Conservation (phyloP, 1,140 invertebrate genomes). For the Drosophila jambulina region DNA sequence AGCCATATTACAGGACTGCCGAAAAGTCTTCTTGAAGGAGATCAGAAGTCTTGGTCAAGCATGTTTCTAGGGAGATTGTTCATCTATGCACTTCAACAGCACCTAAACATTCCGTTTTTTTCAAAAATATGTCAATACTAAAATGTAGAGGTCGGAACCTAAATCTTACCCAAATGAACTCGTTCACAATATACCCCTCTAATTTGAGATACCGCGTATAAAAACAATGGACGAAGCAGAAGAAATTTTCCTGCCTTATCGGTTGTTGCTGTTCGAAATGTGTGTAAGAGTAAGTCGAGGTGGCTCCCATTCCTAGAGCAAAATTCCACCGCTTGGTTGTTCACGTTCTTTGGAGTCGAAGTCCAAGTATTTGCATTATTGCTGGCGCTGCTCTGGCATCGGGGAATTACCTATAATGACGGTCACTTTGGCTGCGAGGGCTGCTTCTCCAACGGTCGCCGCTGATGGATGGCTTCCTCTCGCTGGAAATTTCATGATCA, state of each 20-base stretch:
- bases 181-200: background rate
- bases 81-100: background rate
- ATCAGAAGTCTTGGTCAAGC: background rate
- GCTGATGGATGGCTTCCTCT: slow-evolving; percentile 47
- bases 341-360: slow-evolving; percentile 5
- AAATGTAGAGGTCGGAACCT: no score
- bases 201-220: slow-evolving; percentile 1
- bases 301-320: background rate
- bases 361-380: slow-evolving; percentile 54
- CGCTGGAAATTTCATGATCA: slow-evolving; percentile 40
- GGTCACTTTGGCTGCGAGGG: slow-evolving; percentile 27
- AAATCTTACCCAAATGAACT: background rate
- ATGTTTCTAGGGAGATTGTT: background rate
- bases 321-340: slow-evolving; percentile 5
- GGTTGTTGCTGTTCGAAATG: slow-evolving; percentile 40
- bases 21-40: background rate
- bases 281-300: slow-evolving; percentile 5
- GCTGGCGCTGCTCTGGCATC: slow-evolving; percentile 30
- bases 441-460: background rate
- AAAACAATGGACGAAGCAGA: slow-evolving; percentile 32
- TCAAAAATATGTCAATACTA: background rate
- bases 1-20: background rate
- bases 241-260: slow-evolving; percentile 64
- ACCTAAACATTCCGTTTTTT: background rate
- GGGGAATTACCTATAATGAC: slow-evolving; percentile 55